Evolutionary conservation across 2,797 vertebrate species (phyloP), one percentile per base, ranked within the genome.

Genomic region (Manis javanica): DNA sequence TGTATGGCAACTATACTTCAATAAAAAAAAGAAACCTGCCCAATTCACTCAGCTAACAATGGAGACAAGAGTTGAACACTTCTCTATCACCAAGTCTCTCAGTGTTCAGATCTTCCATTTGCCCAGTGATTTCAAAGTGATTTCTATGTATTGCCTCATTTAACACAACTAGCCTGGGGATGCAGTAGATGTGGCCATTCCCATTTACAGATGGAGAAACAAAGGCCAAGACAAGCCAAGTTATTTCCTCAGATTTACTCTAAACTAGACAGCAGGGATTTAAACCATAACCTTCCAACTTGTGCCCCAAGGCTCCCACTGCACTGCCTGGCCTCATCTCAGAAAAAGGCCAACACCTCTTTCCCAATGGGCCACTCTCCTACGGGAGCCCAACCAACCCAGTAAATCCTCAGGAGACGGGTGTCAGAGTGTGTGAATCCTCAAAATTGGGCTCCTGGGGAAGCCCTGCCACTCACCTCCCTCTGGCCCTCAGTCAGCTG

Each of bases 381-480:
- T 14, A 0, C 3, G 64, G 39, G 29, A 77, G 55, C 57, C 42
- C 55, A 55, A 13, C 4, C 7, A 51, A 71, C 24, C 77, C 57
- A 26, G 12, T 1, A 59, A 37, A 23, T 11, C n/a, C 74, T 91
- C 59, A n/a, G 6, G 68, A 51, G 19, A 16, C 23, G 46, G 42
- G 21, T 16, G 26, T 63, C 78, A 37, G 68, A n/a, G 1, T 9
- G 29, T 2, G 2, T 1, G 29, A 59, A 12, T 46, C 0, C 13
- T 72, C 82, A 37, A 66, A 29, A 83, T 14, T 3, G 15, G 31
- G 53, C 19, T 12, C 26, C 37, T 0, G 0, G 51, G 84, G 57
- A 64, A 37, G 49, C 0, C 34, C 5, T 19, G 4, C 15, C 19
- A 3, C 98, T 98, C 97, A 99, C 99, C 99, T 99, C 98, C 61